These are phyloP conservation scores for Puffinus mauretanicus DNA, from an alignment of 2,113 vertebrate genomes.

Conservation along the genomic window DNA sequence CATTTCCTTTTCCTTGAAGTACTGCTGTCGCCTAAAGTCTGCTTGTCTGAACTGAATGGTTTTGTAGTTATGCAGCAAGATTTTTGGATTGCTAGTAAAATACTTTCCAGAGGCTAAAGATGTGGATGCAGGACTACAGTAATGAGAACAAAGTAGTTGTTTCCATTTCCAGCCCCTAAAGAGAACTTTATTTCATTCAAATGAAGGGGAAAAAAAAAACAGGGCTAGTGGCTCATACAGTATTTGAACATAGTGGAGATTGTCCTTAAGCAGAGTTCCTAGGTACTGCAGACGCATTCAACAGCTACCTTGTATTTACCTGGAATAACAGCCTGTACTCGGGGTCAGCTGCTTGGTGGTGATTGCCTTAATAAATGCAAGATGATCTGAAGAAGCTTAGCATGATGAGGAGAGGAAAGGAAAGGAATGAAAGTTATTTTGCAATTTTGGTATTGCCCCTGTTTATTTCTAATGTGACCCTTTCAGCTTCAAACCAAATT, in stretches of 20 bases:
- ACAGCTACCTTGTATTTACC: not conserved
- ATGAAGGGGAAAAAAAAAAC: rapidly evolving
- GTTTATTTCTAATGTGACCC: not conserved
- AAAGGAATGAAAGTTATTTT: not conserved
- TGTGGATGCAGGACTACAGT: not conserved
- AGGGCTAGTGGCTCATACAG: not conserved
- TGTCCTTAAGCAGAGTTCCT: not conserved
- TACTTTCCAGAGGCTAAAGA: not conserved
- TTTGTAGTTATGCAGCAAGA: not conserved
- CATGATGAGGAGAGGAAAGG: not conserved
- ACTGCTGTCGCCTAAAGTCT: not conserved
- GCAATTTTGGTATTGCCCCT: not conserved
- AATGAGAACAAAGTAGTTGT: not conserved
- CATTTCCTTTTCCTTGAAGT: not conserved
- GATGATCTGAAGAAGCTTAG: not conserved
- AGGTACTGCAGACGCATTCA: not conserved
- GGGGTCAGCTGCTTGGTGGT: not conserved
- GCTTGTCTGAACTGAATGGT: not conserved
- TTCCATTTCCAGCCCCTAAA: not conserved
- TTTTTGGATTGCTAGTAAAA: not conserved
- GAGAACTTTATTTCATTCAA: not conserved
- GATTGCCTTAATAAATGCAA: not conserved
- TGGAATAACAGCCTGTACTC: not conserved
- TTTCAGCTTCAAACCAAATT: not conserved
- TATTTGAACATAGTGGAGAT: not conserved